Conservation (phyloP, 2,888 invertebrate genomes). For the Sphaeridia pumilis region DNA sequence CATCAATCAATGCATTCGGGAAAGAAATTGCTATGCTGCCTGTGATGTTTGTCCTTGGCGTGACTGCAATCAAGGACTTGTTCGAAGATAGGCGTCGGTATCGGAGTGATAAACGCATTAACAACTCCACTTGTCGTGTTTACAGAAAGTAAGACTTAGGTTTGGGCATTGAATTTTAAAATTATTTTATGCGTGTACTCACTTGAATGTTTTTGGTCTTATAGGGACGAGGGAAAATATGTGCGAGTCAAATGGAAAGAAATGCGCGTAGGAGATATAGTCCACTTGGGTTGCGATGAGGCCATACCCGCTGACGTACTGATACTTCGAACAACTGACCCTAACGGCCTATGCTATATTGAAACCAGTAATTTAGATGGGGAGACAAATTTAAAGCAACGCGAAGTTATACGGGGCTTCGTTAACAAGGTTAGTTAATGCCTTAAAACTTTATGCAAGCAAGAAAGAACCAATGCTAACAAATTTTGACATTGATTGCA, state of each 20-base stretch:
- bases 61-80: constrained; percentile 87
- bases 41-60: constrained; percentile 83
- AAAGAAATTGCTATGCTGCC: constrained; percentile 93
- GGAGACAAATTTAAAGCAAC: constrained; percentile 87
- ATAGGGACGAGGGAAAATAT: constrained; percentile 67
- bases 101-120: constrained; percentile 83
- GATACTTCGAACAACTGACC: constrained; percentile 73
- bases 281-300: constrained; percentile 93
- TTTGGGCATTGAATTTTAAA: no score
- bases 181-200: no score
- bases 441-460: no score
- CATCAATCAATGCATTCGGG: constrained; percentile 84
- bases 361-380: constrained; percentile 96
- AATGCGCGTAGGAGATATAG: constrained; percentile 81
- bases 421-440: constrained; percentile 53
- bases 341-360: constrained; percentile 78
- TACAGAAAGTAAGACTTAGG: constrained; percentile 68
- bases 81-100: constrained; percentile 85
- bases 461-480: no score
- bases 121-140: constrained; percentile 81
- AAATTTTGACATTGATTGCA: no score
- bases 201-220: no score
- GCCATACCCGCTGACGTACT: constrained; percentile 92
- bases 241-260: constrained; percentile 80
- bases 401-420: constrained; percentile 69